Base-by-base conservation (phyloP, 2,113 vertebrate genomes). In the Microcebus murinus region DNA sequence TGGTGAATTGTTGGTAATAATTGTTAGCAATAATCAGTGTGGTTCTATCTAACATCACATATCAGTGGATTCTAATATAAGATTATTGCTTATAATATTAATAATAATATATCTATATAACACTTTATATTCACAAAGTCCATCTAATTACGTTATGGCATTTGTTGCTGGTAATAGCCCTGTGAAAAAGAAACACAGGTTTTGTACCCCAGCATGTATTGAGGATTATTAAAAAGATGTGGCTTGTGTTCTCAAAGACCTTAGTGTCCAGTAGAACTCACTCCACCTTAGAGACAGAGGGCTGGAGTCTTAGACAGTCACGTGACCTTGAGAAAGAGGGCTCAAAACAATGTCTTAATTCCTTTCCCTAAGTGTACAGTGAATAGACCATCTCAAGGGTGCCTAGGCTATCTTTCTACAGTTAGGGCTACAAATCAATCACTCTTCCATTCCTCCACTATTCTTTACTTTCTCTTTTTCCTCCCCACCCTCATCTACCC, bases 21-120 rank as follows among this genome's bases (percentile, higher is more conserved):
- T 82, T 86, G 57, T 52, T 71, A 50, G 48, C 63, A 77, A 61
- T 71, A 61, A 96, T 87, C 87, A 83, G 4, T 90, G 34, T 95
- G 67, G 34, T 85, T 76, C 39, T 90, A 55, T 71, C 25, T 81
- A 96, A 74, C 13, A 57, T 79, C 55, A 74, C 23, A 82, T 83
- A 42, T 94, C 48, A 73, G 39, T 94, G 74, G 25, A 36, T 25
- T 68, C 68, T 87, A 86, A 83, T 52, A 52, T 4, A 81, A 90
- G 29, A 57, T 80, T 80, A 81, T 80, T 89, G 17, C 87, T 92
- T 92, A 27, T 57, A 21, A 57, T 57, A 55, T 6, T 57, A 57
- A 57, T 57, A 39, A 71, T 57, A 39, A 77, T 68, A 25, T 76
- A 87, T 76, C 8, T 34, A 55, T 9, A 70, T 57, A 76, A 3